Base-by-base conservation (phyloP, 2,888 invertebrate species). In the Luperina testacea region DNA sequence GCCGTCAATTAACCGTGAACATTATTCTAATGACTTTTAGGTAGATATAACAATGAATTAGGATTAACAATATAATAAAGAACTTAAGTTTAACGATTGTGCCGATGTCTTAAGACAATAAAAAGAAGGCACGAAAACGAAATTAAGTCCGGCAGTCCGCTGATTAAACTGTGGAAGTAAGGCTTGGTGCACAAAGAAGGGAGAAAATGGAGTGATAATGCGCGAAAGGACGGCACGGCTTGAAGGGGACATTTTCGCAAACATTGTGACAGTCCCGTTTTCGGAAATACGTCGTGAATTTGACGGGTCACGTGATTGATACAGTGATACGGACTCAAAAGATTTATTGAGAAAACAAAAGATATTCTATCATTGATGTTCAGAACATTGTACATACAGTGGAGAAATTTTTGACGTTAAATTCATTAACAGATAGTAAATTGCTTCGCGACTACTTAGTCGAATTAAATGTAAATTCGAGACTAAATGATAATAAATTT, bases 81-180 rank as follows among this genome's bases (percentile, higher is more conserved):
- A 81, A 51, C 72, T 78, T 78, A 71, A 72, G 61, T 68, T 81
- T 80, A 85, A 80, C 63, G 72, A 70, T 79, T 65, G 32, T 53
- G 59, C 72, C 67, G 38, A 75, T 77, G 78, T 63, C 65, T 81
- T 75, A 48, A 63, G 64, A 81, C 74, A 83, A 75, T 81, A 68
- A 76, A 77, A 80, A 86, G 42, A 78, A 64, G 61, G 80, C 73
- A 80, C 64, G 72, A 82, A 80, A 88, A 88, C 77, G 72, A 80
- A 78, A 88, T 88, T 84, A 81, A 86, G 88, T 86, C 86, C 75
- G 72, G 72, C 86, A 77, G 86, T 75, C 77, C 64, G 45, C 79
- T 86, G 84, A 88, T 88, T 88, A 88, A 88, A 88, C 72, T 77
- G 77, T 77, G 68, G 69, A 84, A 81, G 59, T 72, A 42, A 70